These are phyloP conservation scores for Zaprionus africanus DNA, from an alignment of 1,140 invertebrate genomes.

Conservation along the genomic window DNA sequence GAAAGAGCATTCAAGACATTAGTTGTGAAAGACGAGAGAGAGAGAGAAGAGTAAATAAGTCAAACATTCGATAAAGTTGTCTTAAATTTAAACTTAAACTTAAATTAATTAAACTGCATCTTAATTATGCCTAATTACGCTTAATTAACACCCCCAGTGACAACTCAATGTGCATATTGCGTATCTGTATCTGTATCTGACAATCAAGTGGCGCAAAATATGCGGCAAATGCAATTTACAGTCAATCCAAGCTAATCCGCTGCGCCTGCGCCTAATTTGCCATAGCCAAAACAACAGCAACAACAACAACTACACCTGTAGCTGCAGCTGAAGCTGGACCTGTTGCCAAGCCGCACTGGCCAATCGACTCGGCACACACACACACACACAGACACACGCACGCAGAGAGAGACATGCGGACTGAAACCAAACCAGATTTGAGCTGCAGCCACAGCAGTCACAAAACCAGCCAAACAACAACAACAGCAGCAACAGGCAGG, in stretches of 20 bases:
- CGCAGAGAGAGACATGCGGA: slow-evolving; percentile 3
- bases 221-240: slow-evolving; percentile 45
- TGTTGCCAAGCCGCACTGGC: slow-evolving; percentile 49
- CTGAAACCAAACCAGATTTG: slow-evolving; percentile 3
- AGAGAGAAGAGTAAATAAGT: neutral
- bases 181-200: slow-evolving; percentile 33
- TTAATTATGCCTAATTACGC: neutral
- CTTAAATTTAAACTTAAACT: slow-evolving; percentile 7
- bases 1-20: neutral
- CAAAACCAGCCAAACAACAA: slow-evolving; percentile 8
- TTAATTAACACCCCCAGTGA: neutral
- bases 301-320: slow-evolving; percentile 37
- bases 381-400: slow-evolving; percentile 45
- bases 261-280: slow-evolving; percentile 49
- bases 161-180: slow-evolving; percentile 15
- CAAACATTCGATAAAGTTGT: neutral
- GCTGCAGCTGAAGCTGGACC: slow-evolving; percentile 39
- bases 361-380: slow-evolving; percentile 58
- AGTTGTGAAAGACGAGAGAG: slow-evolving; percentile 17
- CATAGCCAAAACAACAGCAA: slow-evolving; percentile 26
- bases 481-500: slow-evolving; percentile 5
- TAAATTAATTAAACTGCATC: neutral
- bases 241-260: slow-evolving; percentile 42
- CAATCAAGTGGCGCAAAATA: slow-evolving; percentile 48
- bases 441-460: neutral